These are phyloP conservation scores for Picathartes gymnocephalus DNA, from an alignment of 2,113 vertebrate genomes.

Conservation along the genomic window DNA sequence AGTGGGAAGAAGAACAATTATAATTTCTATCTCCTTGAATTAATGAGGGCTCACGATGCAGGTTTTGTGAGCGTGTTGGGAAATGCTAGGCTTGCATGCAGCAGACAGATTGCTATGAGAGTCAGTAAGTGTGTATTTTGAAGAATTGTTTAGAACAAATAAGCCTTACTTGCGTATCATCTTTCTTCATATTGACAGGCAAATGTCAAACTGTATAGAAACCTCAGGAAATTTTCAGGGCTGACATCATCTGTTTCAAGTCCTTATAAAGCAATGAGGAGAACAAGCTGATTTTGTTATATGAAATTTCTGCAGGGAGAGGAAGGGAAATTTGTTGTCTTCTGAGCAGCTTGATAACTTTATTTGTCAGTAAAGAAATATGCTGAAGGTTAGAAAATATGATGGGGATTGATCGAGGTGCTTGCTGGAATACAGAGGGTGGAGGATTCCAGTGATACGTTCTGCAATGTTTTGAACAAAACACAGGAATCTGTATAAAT, in stretches of 20 bases:
- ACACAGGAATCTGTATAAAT: background rate
- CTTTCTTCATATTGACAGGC: slow-evolving; percentile 1
- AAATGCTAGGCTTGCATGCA: background rate
- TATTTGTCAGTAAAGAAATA: background rate
- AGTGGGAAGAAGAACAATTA: background rate
- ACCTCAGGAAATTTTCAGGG: background rate
- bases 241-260: background rate
- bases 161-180: background rate
- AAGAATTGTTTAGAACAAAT: slow-evolving; percentile 23
- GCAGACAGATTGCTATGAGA: background rate
- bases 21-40: background rate
- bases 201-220: slow-evolving; percentile 11
- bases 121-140: background rate
- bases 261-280: background rate
- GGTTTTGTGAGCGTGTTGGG: background rate
- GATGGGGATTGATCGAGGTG: background rate
- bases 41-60: background rate
- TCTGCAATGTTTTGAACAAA: background rate
- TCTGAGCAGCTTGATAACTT: background rate
- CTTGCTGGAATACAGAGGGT: background rate
- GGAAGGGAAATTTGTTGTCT: background rate
- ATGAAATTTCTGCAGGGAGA: background rate
- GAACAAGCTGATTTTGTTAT: background rate
- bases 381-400: background rate
- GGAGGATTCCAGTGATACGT: background rate